Conservation (phyloP, 2,113 vertebrate genomes). For the Colaptes auratus region DNA sequence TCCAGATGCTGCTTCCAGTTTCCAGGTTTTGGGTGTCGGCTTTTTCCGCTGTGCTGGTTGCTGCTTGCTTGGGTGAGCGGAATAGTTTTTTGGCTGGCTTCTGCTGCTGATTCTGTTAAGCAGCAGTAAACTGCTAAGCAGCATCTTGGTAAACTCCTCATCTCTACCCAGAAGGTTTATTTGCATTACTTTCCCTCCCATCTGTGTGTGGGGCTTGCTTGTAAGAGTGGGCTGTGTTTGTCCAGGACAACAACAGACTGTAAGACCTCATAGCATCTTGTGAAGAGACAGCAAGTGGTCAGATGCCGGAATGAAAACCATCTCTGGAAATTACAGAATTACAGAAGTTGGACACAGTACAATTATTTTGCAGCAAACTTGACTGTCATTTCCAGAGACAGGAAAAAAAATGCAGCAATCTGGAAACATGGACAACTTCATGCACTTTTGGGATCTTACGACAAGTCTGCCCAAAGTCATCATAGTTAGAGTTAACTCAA, state of each 20-base stretch:
- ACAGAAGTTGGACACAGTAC: neutral
- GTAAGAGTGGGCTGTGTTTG: no score
- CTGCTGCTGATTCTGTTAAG: no score
- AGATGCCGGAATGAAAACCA: neutral
- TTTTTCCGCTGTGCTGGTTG: no score
- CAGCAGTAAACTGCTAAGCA: no score
- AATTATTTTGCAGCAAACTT: neutral
- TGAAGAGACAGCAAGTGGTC: neutral
- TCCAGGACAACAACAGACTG: neutral
- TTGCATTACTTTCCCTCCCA: no score
- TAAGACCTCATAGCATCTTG: neutral
- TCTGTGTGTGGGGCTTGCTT: no score
- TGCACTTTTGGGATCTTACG: neutral
- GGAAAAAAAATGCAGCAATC: neutral
- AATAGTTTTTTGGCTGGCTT: no score
- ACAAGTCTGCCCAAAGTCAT: neutral
- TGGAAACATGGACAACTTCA: neutral
- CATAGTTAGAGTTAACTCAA: neutral
- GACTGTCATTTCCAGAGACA: neutral
- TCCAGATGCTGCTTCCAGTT: no score
- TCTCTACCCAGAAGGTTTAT: no score
- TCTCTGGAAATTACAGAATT: neutral
- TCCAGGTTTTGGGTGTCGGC: no score
- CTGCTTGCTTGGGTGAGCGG: no score
- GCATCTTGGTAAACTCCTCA: no score